A percentile compares a stretch with the other conserved stretches of the same genome.
phyloP scores from a whole-genome alignment of 2,113 vertebrate species.

The Aptenodytes forsteri region DNA sequence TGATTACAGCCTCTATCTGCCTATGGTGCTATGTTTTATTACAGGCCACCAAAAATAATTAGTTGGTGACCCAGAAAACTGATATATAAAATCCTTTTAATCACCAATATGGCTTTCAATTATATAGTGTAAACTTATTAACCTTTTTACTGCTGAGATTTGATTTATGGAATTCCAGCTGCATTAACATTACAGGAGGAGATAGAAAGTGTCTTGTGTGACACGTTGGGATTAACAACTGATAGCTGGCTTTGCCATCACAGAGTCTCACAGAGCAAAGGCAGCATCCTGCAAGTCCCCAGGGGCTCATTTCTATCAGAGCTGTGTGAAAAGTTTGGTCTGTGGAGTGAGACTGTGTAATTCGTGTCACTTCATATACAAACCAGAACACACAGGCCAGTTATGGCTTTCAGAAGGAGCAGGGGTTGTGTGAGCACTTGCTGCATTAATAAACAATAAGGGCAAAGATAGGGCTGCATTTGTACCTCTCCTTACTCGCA shows the following conservation, averaged over 20 bases:
- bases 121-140: slow-evolving; percentile 81
- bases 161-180: slow-evolving; percentile 78
- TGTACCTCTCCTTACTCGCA: not conserved
- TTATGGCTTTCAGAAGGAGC: not conserved
- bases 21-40: slow-evolving; percentile 69
- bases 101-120: slow-evolving; percentile 84
- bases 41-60: slow-evolving; percentile 80
- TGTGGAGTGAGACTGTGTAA: not conserved
- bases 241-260: slow-evolving; percentile 14
- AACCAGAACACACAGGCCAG: not conserved
- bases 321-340: not conserved
- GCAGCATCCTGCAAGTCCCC: not conserved
- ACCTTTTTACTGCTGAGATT: slow-evolving; percentile 81
- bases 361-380: not conserved
- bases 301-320: slow-evolving; percentile 1
- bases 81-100: slow-evolving; percentile 82
- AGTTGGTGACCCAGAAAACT: slow-evolving; percentile 81
- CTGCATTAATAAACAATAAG: not conserved
- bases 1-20: slow-evolving; percentile 63
- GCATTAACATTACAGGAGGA: slow-evolving; percentile 67
- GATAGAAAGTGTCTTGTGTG: slow-evolving; percentile 59
- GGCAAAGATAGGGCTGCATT: not conserved
- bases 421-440: not conserved
- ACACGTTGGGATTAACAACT: slow-evolving; percentile 54
- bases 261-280: not conserved